Evolutionary conservation across 2,888 invertebrate species (phyloP), one percentile per base, ranked within the genome.

Genomic region (Ormyrus rosae): DNA sequence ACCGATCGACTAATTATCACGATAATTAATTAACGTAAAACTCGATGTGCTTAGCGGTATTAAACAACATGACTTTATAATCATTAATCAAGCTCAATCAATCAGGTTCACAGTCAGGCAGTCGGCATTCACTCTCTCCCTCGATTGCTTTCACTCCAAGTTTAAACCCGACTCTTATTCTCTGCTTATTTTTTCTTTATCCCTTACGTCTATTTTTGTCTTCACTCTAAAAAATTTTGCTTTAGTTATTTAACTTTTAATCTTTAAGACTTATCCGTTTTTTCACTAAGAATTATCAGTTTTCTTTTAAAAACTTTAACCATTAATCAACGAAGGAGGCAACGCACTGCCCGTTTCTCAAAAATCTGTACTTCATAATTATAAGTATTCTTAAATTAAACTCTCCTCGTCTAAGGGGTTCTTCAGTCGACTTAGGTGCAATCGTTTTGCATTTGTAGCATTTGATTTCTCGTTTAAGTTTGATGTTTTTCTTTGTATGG

Each of bases 1-100:
- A 60, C 63, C 71, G 75, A 78, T 81, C 71, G 81, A 81, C 81
- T 81, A 81, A 78, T 81, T 81, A 81, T 78, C 78, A 70, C 78
- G 45, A 74, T 71, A 81, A 74, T 81, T 78, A 81, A 34, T 34
- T 34, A 81, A 81, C 61, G 74, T 75, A 78, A 81, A 81, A 78
- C 70, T 81, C 75, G 70, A 78, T 78, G 81, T 78, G 51, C 71
- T 71, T 78, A 67, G 60, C 60, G 34, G 67, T 67, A 55, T 65
- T 74, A 65, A 65, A 64, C 51, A 63, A 60, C 19, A 71, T 61
- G 61, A 72, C 56, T 72, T 61, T 34, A 34, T 34, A 34, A 34
- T 34, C 34, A 34, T 34, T 63, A 72, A 46, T 34, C 34, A 34
- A 34, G 34, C 34, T 34, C 34, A 34, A 34, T 34, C 34, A 34